Evolutionary conservation across 1,140 invertebrate species (phyloP).

Genomic region (Caenorhabditis inopinata): DNA sequence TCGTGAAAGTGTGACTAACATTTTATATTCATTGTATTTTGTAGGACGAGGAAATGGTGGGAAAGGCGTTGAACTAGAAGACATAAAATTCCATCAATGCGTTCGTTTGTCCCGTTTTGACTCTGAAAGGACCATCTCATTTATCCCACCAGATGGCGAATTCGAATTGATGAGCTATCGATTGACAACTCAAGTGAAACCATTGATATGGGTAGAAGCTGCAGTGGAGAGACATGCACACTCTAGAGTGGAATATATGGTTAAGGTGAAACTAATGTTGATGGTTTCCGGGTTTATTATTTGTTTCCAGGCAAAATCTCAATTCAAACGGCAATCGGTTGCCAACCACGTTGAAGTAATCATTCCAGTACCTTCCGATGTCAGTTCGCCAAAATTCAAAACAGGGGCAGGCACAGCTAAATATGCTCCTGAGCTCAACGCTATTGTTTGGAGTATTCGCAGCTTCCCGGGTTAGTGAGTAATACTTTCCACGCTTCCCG

Average conservation of each 20-base stretch:
- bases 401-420: slow-evolving; percentile 88
- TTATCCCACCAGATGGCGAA: slow-evolving; percentile 89
- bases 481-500: not conserved
- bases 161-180: slow-evolving; percentile 99
- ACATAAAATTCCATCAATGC: slow-evolving; percentile 99
- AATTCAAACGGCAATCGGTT: slow-evolving; percentile 95
- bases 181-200: slow-evolving; percentile 83
- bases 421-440: slow-evolving; percentile 91
- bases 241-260: slow-evolving; percentile 97
- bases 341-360: slow-evolving; percentile 99
- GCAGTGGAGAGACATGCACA: slow-evolving; percentile 98
- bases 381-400: slow-evolving; percentile 89
- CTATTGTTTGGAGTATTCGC: slow-evolving; percentile 98
- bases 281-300: not conserved
- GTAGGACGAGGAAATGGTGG: slow-evolving; percentile 70
- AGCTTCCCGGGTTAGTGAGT: slow-evolving; percentile 78
- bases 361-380: slow-evolving; percentile 95
- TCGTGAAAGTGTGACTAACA: too few species aligned
- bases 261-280: slow-evolving; percentile 73
- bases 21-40: not conserved
- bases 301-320: slow-evolving; percentile 80
- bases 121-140: slow-evolving; percentile 78
- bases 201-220: slow-evolving; percentile 98
- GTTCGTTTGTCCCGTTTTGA: slow-evolving; percentile 94
- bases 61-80: slow-evolving; percentile 97